Evolutionary conservation across 2,888 invertebrate genomes (phyloP).

Genomic region (Eilema caniola): DNA sequence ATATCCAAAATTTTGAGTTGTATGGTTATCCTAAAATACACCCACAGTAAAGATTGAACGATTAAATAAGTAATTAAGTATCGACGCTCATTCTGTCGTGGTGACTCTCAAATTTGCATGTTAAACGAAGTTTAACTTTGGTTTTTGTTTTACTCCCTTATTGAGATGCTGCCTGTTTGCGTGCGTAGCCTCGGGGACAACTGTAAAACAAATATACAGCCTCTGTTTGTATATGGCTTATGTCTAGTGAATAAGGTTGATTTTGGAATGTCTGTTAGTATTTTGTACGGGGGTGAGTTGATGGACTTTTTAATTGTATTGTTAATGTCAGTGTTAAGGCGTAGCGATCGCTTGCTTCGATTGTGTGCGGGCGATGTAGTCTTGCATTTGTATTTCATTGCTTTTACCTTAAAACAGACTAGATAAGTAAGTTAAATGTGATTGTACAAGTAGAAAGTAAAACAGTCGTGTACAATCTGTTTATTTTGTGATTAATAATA

Average conservation of each 20-base stretch:
- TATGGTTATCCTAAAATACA: slow-evolving; percentile 56
- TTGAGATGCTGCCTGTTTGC: slow-evolving; percentile 79
- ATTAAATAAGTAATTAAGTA: slow-evolving; percentile 87
- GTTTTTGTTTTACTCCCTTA: slow-evolving; percentile 82
- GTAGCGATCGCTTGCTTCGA: slow-evolving; percentile 85
- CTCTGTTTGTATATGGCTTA: slow-evolving; percentile 43
- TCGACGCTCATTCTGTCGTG: slow-evolving; percentile 85
- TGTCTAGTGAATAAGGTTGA: slow-evolving; percentile 51
- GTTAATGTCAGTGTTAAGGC: slow-evolving; percentile 84
- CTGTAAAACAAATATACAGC: slow-evolving; percentile 38
- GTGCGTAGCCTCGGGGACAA: slow-evolving; percentile 75
- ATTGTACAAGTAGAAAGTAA: slow-evolving; percentile 24
- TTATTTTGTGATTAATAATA: not conserved
- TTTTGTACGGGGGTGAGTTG: slow-evolving; percentile 57
- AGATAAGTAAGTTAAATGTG: slow-evolving; percentile 44
- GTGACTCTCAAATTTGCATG: slow-evolving; percentile 86
- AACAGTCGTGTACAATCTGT: not conserved
- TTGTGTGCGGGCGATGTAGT: slow-evolving; percentile 77
- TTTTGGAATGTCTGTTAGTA: slow-evolving; percentile 30
- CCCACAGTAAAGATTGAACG: slow-evolving; percentile 82
- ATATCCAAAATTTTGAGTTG: slow-evolving; percentile 22
- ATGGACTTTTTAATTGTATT: slow-evolving; percentile 85
- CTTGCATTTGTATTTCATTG: slow-evolving; percentile 63
- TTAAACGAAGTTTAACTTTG: slow-evolving; percentile 85
- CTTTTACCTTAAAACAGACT: slow-evolving; percentile 48